These are phyloP conservation scores for Aix galericulata DNA, from an alignment of 2,113 vertebrate species.

Conservation along the genomic window DNA sequence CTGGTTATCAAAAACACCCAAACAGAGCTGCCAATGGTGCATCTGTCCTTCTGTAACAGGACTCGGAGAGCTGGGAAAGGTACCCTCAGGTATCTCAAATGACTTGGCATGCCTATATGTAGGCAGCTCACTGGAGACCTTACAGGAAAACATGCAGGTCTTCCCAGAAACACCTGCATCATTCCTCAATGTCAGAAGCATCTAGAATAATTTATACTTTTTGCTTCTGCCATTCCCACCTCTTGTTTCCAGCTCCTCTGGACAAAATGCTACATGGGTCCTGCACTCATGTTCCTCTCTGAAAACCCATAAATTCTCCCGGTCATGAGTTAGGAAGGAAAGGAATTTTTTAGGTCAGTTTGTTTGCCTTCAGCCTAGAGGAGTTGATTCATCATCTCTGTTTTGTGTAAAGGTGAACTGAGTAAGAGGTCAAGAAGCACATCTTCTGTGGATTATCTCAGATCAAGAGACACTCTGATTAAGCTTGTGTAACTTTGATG, in stretches of 20 bases:
- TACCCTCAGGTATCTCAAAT: background rate
- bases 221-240: background rate
- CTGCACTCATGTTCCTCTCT: background rate
- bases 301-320: background rate
- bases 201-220: background rate
- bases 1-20: background rate
- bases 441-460: background rate
- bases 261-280: accelerated
- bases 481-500: background rate
- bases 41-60: background rate
- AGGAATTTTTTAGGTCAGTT: background rate
- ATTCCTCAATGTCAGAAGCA: background rate
- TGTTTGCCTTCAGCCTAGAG: background rate
- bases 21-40: background rate
- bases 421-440: background rate
- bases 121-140: background rate
- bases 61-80: background rate
- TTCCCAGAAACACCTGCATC: background rate
- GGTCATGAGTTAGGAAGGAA: background rate
- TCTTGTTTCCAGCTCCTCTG: background rate
- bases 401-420: background rate
- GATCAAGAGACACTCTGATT: background rate
- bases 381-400: background rate
- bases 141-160: background rate
- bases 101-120: background rate